Conservation (phyloP, 2,888 invertebrate species). For the Limenitis camilla region DNA sequence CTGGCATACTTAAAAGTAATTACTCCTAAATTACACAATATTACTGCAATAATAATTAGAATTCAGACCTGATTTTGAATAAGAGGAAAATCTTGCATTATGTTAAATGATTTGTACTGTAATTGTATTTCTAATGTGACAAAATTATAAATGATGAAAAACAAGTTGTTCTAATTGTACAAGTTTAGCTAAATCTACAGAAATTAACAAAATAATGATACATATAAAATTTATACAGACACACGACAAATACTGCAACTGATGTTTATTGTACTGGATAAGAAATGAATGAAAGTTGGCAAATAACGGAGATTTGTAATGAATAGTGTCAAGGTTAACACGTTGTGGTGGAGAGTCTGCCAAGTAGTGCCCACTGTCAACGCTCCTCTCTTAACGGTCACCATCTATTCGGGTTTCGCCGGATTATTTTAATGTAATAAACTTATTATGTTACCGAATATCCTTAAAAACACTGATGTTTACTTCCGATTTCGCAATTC, state of each 20-base stretch:
- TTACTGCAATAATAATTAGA: not conserved
- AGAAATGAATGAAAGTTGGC: constrained; percentile 56
- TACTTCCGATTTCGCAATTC: too few species aligned
- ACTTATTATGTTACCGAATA: too few species aligned
- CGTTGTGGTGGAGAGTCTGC: constrained; percentile 18
- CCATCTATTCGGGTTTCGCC: too few species aligned
- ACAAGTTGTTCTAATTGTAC: too few species aligned
- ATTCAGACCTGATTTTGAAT: not conserved
- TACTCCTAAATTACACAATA: not conserved
- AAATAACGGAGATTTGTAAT: constrained; percentile 39
- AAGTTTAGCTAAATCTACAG: not conserved
- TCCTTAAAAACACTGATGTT: too few species aligned
- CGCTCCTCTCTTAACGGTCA: not conserved
- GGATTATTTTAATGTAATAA: too few species aligned
- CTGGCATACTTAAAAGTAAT: not conserved
- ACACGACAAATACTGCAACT: not conserved
- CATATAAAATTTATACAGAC: not conserved
- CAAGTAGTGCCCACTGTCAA: constrained; percentile 19
- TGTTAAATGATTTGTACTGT: not conserved
- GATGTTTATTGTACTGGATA: constrained; percentile 21
- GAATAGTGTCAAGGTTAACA: constrained; percentile 55
- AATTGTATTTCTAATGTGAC: too few species aligned
- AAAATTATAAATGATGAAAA: too few species aligned
- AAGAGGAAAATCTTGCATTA: not conserved
- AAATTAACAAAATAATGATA: not conserved